Evolutionary conservation across 2,888 invertebrate genomes (phyloP).

Genomic region (Sinhomidia bicolor): DNA sequence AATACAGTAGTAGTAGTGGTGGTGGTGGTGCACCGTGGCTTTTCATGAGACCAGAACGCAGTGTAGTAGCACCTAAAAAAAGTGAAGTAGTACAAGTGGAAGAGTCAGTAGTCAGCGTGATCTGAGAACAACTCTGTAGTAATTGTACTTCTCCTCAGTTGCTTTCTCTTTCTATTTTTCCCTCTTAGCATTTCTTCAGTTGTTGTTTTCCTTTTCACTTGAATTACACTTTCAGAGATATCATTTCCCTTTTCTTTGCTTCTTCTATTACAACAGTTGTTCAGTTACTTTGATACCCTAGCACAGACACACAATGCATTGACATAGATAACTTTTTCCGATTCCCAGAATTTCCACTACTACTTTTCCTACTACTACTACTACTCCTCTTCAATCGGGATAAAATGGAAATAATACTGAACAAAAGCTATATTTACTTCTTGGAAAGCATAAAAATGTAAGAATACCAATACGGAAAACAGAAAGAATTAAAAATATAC

Average conservation of each 20-base stretch:
- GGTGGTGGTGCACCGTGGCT: too few species aligned
- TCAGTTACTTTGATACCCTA: constrained; percentile 5
- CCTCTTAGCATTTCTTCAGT: constrained; percentile 14
- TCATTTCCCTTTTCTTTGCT: constrained; percentile 1
- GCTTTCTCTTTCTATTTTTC: neutral
- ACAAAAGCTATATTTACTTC: too few species aligned
- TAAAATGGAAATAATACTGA: too few species aligned
- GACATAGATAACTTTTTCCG: neutral
- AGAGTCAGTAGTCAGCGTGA: neutral
- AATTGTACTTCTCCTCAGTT: constrained; percentile 36
- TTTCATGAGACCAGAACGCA: too few species aligned
- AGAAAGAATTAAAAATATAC: constrained; percentile 3
- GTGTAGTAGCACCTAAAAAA: too few species aligned
- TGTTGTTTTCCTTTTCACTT: constrained; percentile 58
- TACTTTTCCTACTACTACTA: neutral
- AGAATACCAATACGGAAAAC: neutral
- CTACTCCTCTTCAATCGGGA: neutral
- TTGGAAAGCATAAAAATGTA: too few species aligned
- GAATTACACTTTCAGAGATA: constrained; percentile 44
- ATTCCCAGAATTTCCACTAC: too few species aligned
- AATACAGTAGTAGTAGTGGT: too few species aligned
- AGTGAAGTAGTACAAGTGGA: neutral
- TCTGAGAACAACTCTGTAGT: neutral
- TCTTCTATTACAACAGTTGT: neutral
- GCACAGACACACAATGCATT: neutral